Evolutionary conservation across 2,888 invertebrate genomes (phyloP), one percentile per base, ranked within the genome.

Genomic region (Tipula unca): DNA sequence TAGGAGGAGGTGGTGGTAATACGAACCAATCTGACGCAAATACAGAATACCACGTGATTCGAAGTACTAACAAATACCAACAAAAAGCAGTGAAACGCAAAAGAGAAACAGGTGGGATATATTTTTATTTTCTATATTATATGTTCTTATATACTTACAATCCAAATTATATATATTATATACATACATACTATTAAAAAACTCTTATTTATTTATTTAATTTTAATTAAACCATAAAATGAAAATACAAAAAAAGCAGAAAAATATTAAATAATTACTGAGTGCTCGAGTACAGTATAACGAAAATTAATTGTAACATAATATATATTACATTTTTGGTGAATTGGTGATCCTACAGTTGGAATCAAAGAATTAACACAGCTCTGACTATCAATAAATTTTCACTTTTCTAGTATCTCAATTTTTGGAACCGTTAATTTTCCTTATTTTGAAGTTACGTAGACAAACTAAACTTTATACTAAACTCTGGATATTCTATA

Each of bases 71-170:
- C 85, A 88, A 88, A 87, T 88, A 87, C 86, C 88, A 87, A 87
- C 87, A 88, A 29, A 88, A 88, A 48, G 87, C 88, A 36, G 87
- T 85, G 85, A 88, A 88, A 86, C 87, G 88, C 84, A 88, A 88
- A 86, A 87, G 88, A 87, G 88, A 88, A 87, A 88, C 88, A 88
- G 88, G 88, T 88, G 85, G 54, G 85, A 29, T 85, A 20, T 39
- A 39, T 39, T 25, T 85, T 42, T 84, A 69, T 1, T 69, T 69
- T 69, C 1, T 48, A 20, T 14, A 20, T 29, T 25, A 82, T 20
- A 29, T 20, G 1, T 39, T 39, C 39, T 10, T 39, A 39, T 39
- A 39, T 10, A 39, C 1, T 3, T 39, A 39, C 39, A 39, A 35
- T n/a, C 39, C 39, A 39, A 4, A 35, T 35, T 35, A 35, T 35